Base-by-base conservation (phyloP, 2,888 invertebrate species). In the Neoaliturus tenellus region DNA sequence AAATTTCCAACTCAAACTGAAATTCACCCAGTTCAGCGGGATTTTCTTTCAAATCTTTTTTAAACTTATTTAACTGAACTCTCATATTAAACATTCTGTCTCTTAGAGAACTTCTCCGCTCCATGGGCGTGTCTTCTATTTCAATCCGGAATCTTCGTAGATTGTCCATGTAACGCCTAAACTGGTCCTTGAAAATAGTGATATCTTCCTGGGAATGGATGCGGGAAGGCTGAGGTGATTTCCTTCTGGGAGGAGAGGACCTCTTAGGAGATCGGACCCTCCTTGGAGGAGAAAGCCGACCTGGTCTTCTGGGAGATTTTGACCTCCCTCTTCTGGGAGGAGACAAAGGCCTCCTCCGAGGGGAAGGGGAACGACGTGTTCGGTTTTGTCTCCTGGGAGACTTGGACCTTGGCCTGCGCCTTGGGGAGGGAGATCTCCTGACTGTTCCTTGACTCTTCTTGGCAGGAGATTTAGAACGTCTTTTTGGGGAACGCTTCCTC, bases 351-450 rank as follows among this genome's bases (percentile, higher is more conserved):
- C n/a, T 5, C 25, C 71, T 35, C 5, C 71, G 3, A 17, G 71
- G 71, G 10, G 71, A 71, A n/a, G 41, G 39, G 20, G 71, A 78
- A 58, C 78, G 83, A 75, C 62, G 55, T 55, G n/a, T 83, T 80
- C 39, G 75, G 48, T 73, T 41, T 75, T 58, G 51, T 20, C 41
- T 35, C n/a, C 35, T 39, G 2, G 75, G 75, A 1, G 78, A 78
- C 35, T 55, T 78, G 12, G 78, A 78, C 31, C 78, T 78, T 17
- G 31, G n/a, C 20, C 35, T 78, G 25, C 78, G 28, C 35, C 55
- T 78, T 25, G 78, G 78, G n/a, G 78, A 78, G 6, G 55, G 55
- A 20, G 78, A 78, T n/a, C 78, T 78, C 25, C 55, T 78, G 0
- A 20, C 20, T 4, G 25, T 44, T 35, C 20, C 71, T 2, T 41